Conservation (phyloP, 1,140 invertebrate species). For the Carposina sasakii region DNA sequence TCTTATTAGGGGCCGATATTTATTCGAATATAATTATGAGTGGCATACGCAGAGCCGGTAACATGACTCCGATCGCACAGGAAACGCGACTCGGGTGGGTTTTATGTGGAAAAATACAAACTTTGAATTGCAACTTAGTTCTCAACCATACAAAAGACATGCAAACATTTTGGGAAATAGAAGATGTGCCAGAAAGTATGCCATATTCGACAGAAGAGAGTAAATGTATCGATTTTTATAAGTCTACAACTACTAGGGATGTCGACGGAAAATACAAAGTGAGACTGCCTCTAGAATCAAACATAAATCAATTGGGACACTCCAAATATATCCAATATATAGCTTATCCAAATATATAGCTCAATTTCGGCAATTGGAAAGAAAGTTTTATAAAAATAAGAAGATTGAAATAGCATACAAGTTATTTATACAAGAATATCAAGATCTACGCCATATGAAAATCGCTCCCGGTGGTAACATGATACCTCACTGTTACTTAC, state of each 20-base stretch:
- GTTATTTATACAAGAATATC: slow-evolving; percentile 5
- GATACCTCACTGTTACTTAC: slow-evolving; percentile 1
- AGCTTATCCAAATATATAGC: slow-evolving; percentile 1
- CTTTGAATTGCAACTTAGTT: slow-evolving; percentile 10
- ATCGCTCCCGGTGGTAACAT: not conserved
- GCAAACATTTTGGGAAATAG: slow-evolving; percentile 10
- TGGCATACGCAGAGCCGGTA: slow-evolving; percentile 14
- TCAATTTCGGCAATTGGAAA: not conserved
- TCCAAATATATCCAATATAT: not conserved
- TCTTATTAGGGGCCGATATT: slow-evolving; percentile 9
- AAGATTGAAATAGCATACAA: not conserved
- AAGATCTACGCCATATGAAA: slow-evolving; percentile 4
- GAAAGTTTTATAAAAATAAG: not conserved
- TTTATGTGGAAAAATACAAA: slow-evolving; percentile 1
- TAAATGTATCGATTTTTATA: slow-evolving; percentile 1
- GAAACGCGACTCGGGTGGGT: slow-evolving; percentile 6
- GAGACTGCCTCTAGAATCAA: slow-evolving; percentile 3
- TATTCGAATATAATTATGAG: slow-evolving; percentile 7
- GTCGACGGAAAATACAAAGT: slow-evolving; percentile 9
- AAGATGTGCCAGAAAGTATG: slow-evolving; percentile 4
- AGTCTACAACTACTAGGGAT: slow-evolving; percentile 1
- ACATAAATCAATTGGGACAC: not conserved
- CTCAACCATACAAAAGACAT: slow-evolving; percentile 10
- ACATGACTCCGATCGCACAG: slow-evolving; percentile 2
- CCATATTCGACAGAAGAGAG: slow-evolving; percentile 6